These are phyloP conservation scores for Tangara arthus DNA, from an alignment of 2,797 vertebrate species.

Conservation along the genomic window DNA sequence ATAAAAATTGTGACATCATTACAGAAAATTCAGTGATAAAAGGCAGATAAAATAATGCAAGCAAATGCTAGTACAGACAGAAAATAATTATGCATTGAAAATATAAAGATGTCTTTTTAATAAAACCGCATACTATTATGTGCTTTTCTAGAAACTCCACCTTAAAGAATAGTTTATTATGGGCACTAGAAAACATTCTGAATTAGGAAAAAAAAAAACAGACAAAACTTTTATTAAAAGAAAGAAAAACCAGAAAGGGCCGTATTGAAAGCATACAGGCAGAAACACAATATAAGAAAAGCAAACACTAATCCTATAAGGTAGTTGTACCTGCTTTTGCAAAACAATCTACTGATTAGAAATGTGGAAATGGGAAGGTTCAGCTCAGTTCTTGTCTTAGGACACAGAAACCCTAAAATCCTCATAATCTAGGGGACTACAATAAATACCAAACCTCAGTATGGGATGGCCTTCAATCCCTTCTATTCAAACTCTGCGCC, in stretches of 20 bases:
- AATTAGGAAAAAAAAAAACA: background rate
- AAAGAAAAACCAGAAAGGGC: background rate
- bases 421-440: background rate
- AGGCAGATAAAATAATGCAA: background rate
- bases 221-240: background rate
- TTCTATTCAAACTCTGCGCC: background rate
- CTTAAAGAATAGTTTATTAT: background rate
- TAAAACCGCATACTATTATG: accelerated
- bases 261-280: background rate
- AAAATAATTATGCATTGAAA: background rate
- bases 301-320: background rate
- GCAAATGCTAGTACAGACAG: background rate
- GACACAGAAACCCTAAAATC: background rate
- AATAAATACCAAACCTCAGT: background rate
- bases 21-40: background rate
- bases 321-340: background rate
- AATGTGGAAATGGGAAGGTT: background rate
- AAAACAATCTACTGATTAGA: background rate
- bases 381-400: background rate
- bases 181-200: background rate
- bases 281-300: background rate
- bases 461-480: background rate
- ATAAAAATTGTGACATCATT: background rate
- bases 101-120: background rate
- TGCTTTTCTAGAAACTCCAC: background rate